These are phyloP conservation scores for Telenomus remus DNA, from an alignment of 1,140 invertebrate species.

Conservation along the genomic window DNA sequence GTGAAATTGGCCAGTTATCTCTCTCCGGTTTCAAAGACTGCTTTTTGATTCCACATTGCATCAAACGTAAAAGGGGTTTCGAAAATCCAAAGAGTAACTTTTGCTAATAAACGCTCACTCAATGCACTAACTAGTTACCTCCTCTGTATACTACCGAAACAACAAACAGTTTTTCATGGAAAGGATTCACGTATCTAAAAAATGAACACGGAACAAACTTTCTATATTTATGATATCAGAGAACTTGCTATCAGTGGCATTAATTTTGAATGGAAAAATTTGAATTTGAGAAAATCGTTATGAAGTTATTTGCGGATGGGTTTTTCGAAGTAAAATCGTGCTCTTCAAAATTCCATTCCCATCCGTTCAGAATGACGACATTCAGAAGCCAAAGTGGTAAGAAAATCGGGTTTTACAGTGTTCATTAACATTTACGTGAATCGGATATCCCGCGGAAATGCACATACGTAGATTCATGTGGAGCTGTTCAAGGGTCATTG, in stretches of 20 bases:
- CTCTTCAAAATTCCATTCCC: not conserved
- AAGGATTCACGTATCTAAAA: too few species aligned
- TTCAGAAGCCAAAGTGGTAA: constrained; percentile 18
- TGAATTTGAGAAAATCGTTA: too few species aligned
- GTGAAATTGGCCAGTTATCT: constrained; percentile 63
- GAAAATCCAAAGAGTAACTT: constrained; percentile 17
- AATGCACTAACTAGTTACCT: not conserved
- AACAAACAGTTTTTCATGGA: too few species aligned
- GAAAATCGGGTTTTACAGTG: constrained; percentile 34
- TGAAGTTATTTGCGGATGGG: too few species aligned
- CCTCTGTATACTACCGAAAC: too few species aligned
- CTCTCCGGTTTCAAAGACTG: constrained; percentile 42
- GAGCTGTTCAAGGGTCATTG: constrained; percentile 58
- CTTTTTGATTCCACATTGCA: constrained; percentile 31
- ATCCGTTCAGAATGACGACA: not conserved
- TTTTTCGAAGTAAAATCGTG: not conserved
- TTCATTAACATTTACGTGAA: constrained; percentile 38
- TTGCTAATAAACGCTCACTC: constrained; percentile 15
- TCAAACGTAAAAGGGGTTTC: constrained; percentile 24
- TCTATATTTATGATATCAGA: too few species aligned
- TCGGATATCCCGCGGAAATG: constrained; percentile 39
- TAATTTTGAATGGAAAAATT: too few species aligned
- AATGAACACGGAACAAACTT: too few species aligned
- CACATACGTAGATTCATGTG: constrained; percentile 38
- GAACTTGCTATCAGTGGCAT: too few species aligned